Evolutionary conservation across 2,888 invertebrate species (phyloP).

Genomic region (Caenorhabditis afra): DNA sequence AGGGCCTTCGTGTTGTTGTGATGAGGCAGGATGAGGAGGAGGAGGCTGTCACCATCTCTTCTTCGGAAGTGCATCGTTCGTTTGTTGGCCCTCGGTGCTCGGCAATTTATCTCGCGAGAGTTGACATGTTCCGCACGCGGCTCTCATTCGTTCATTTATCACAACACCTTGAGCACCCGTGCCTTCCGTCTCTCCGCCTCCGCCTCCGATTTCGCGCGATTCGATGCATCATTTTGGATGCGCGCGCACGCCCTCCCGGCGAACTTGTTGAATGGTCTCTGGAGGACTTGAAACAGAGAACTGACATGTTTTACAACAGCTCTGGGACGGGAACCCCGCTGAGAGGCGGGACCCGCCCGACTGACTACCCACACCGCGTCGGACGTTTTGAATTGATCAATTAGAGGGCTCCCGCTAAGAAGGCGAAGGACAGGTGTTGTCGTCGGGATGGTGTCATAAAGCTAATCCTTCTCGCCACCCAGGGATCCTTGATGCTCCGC

Average conservation of each 20-base stretch:
- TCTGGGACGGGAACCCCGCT: conserved; percentile 25
- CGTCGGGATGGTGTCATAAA: conserved; percentile 15
- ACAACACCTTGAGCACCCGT: conserved; percentile 22
- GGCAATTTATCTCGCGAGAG: conserved; percentile 37
- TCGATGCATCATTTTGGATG: conserved; percentile 49
- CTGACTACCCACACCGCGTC: too few relatives aligned
- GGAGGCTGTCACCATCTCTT: conserved; percentile 33
- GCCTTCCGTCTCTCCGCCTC: conserved; percentile 9
- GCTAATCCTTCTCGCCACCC: conserved; percentile 21
- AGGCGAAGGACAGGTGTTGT: conserved; percentile 8
- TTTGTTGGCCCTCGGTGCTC: conserved; percentile 26
- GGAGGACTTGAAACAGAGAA: conserved; percentile 10
- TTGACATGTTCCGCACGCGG: conserved; percentile 40
- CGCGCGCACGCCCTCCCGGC: conserved; percentile 31
- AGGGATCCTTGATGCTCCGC: conserved; percentile 2
- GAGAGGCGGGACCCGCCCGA: conserved; percentile 15
- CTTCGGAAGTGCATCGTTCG: conserved; percentile 31
- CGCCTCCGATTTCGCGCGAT: conserved; percentile 7
- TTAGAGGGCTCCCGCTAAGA: not conserved
- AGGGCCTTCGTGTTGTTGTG: conserved; percentile 33
- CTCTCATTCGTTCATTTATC: conserved; percentile 32
- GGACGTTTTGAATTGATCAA: conserved; percentile 22
- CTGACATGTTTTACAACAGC: conserved; percentile 31
- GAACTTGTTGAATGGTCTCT: conserved; percentile 14
- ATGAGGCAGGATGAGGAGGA: conserved; percentile 20